Evolutionary conservation across 2,113 vertebrate species (phyloP).

Genomic region (Procavia capensis): DNA sequence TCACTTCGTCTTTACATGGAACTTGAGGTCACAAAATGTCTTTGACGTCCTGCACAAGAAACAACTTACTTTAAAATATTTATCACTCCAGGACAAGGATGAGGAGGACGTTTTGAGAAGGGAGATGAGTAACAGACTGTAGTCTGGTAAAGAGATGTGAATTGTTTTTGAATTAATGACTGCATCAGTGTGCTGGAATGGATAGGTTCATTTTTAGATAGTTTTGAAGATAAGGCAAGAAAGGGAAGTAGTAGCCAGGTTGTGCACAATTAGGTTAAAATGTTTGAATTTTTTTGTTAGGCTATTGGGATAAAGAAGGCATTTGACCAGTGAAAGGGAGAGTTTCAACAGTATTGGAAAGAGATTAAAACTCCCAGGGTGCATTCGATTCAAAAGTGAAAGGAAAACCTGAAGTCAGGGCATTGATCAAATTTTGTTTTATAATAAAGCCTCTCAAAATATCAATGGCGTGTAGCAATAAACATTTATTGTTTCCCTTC

Average conservation of each 20-base stretch:
- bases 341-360: background rate
- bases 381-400: slow-evolving; percentile 11
- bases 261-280: slow-evolving; percentile 32
- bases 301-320: slow-evolving; percentile 40
- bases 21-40: background rate
- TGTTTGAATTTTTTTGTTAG: slow-evolving; percentile 48
- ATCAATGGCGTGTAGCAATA: background rate
- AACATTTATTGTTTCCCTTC: slow-evolving; percentile 29
- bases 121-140: background rate
- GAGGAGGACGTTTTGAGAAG: background rate
- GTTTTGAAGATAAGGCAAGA: background rate
- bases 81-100: background rate
- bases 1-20: background rate
- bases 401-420: slow-evolving; percentile 6
- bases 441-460: background rate
- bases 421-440: slow-evolving; percentile 37
- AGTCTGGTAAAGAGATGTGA: background rate
- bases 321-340: slow-evolving; percentile 2
- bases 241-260: background rate
- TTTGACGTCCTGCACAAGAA: background rate
- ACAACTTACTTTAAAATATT: background rate
- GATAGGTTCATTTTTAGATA: background rate
- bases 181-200: background rate
- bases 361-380: background rate
- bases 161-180: background rate